phyloP scores from a whole-genome alignment of 2,797 vertebrate genomes.

The Cygnus olor region DNA sequence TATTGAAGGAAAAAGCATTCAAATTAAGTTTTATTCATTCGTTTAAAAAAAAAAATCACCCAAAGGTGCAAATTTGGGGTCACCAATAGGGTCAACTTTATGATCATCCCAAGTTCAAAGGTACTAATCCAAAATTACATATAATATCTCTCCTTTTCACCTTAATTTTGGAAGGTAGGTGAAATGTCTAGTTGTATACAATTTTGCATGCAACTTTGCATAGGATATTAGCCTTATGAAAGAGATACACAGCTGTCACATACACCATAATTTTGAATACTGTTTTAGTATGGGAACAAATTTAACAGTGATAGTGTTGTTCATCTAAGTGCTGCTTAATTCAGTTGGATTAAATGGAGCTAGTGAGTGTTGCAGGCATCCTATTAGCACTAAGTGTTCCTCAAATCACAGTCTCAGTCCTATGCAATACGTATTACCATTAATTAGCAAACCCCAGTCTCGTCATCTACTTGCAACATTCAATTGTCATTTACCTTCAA shows the following conservation, averaged over 20 bases:
- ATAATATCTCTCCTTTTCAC: background rate
- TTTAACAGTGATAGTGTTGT: background rate
- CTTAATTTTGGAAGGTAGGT: background rate
- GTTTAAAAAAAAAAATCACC: background rate
- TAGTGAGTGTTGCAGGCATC: background rate
- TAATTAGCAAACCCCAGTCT: background rate
- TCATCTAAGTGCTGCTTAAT: background rate
- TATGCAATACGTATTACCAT: background rate
- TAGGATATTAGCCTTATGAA: background rate
- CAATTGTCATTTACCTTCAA: background rate
- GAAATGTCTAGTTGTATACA: background rate
- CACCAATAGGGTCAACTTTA: background rate
- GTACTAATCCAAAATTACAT: background rate
- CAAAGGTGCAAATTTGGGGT: background rate
- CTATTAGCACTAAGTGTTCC: background rate
- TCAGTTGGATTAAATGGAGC: background rate
- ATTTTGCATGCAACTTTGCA: background rate
- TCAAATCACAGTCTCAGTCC: background rate
- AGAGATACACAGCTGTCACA: background rate
- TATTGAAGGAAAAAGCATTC: background rate
- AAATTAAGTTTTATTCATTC: background rate
- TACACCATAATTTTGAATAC: background rate
- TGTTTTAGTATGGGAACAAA: background rate
- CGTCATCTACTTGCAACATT: background rate
- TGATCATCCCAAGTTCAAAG: background rate